These are phyloP conservation scores for Andrena haemorrhoa DNA, from an alignment of 2,888 invertebrate species.

Conservation along the genomic window DNA sequence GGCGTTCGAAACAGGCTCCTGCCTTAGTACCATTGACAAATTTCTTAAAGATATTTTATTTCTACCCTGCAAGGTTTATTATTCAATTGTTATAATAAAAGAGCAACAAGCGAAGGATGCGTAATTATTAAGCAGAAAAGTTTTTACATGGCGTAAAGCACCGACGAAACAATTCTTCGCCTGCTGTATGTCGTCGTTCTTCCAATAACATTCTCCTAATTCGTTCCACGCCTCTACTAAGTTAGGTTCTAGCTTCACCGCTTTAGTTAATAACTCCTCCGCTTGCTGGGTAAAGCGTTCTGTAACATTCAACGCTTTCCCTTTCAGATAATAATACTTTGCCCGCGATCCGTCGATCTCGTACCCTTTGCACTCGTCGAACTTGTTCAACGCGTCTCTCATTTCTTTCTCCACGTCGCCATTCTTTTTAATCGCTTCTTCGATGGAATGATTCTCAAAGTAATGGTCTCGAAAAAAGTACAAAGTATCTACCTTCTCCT, in stretches of 20 bases:
- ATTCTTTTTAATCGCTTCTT: slow-evolving; percentile 89
- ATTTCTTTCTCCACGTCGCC: slow-evolving; percentile 88
- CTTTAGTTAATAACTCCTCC: slow-evolving; percentile 91
- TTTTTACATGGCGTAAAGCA: slow-evolving; percentile 89
- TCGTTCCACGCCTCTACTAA: slow-evolving; percentile 95
- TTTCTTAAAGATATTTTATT: slow-evolving; percentile 92
- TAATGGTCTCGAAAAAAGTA: slow-evolving; percentile 91
- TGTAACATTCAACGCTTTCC: slow-evolving; percentile 90
- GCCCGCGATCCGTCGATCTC: slow-evolving; percentile 85
- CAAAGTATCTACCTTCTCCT: slow-evolving; percentile 89
- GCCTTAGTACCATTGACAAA: slow-evolving; percentile 92
- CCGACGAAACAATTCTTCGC: slow-evolving; percentile 94
- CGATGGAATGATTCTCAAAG: slow-evolving; percentile 90
- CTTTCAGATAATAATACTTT: slow-evolving; percentile 90
- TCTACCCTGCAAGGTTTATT: slow-evolving; percentile 86
- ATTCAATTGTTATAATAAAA: not conserved
- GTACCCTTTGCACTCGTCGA: slow-evolving; percentile 89
- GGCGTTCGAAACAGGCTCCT: slow-evolving; percentile 86
- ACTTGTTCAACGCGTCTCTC: slow-evolving; percentile 87
- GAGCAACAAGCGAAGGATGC: not conserved
- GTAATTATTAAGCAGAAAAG: not conserved
- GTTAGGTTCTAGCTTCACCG: slow-evolving; percentile 93
- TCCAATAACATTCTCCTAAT: slow-evolving; percentile 95
- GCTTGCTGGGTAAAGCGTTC: slow-evolving; percentile 89
- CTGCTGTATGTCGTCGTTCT: slow-evolving; percentile 92